Base-by-base conservation (phyloP, 2,888 invertebrate genomes). In the Pilophorus perplexus region DNA sequence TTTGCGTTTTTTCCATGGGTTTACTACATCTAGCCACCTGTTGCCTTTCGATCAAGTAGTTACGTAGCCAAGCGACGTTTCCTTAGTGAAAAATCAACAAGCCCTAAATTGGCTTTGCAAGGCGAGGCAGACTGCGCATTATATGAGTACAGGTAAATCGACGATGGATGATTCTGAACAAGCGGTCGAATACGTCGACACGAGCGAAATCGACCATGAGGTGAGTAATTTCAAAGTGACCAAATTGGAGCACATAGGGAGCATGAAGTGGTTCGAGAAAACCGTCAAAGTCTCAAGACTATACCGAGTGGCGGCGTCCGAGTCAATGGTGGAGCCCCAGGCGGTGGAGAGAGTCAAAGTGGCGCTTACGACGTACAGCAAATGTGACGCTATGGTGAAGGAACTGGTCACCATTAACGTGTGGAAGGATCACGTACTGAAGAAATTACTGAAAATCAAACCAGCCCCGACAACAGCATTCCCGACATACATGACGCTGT, bases 401-500 rank as follows among this genome's bases (percentile, higher is more conserved):
- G 93, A 95, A 80, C 86, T 89, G 0, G 87, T 91, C 72, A 84
- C 88, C 72, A 85, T 91, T 50, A 87, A 86, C 75, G 80, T 93
- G 33, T 95, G 94, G 94, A 90, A 90, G 71, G 80, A 86, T 66
- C 89, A 90, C 75, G 83, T 93, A 20, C 84, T 92, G 72, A 88
- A 91, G 0, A 82, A 86, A 75, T 79, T 94, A n/a, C 74, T 90
- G 25, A 84, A 87, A 73, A 75, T 85, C 14, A 82, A 85, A 72
- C 82, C 84, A 0, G 82, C 85, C 55, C 86, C 88, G 0, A 77
- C 80, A 44, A 86, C 85, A 69, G 86, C 87, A 3, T 89, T 92
- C 74, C 81, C 89, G 10, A 80, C 88, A 48, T 91, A 92, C 73
- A 87, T 90, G 74, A 84, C 88, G 74, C 84, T 89, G 46, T 88